phyloP scores from a whole-genome alignment of 2,888 invertebrate genomes.

The Agriotes lineatus region DNA sequence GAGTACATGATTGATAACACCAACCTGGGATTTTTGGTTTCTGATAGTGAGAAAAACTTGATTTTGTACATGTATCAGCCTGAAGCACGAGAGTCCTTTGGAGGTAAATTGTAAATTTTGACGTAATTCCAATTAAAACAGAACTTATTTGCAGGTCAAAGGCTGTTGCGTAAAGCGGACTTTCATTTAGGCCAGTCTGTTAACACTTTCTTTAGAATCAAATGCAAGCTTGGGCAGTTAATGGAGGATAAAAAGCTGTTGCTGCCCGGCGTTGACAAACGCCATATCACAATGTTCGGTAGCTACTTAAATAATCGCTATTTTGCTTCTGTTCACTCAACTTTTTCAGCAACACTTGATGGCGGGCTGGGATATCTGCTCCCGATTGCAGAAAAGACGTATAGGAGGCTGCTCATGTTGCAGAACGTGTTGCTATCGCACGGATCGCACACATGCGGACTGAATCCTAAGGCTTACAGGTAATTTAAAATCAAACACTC shows the following conservation, averaged over 20 bases:
- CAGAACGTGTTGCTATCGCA: conserved; percentile 94
- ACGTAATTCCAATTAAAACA: conserved; percentile 1
- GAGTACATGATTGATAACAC: conserved; percentile 95
- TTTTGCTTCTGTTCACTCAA: no score
- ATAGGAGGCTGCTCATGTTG: conserved; percentile 93
- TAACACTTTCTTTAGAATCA: conserved; percentile 90
- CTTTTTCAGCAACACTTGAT: conserved; percentile 93
- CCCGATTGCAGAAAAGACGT: conserved; percentile 94
- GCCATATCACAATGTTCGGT: conserved; percentile 91
- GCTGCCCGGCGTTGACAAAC: conserved; percentile 75
- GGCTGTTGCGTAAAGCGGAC: conserved; percentile 91
- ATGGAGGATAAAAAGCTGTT: conserved; percentile 69
- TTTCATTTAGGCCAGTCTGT: conserved; percentile 92
- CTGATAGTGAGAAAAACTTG: conserved; percentile 91
- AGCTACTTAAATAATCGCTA: no score
- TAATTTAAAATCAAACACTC: no score
- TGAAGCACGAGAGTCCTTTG: conserved; percentile 92
- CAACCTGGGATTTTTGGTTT: conserved; percentile 90
- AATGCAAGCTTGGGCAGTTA: conserved; percentile 77
- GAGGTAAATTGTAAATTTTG: conserved; percentile 72
- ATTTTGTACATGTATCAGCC: conserved; percentile 96
- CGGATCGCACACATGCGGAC: conserved; percentile 89
- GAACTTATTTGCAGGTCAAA: conserved; percentile 74
- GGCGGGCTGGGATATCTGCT: conserved; percentile 93
- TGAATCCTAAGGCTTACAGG: conserved; percentile 93